Base-by-base conservation (phyloP, 2,888 invertebrate species). In the Meganola albula region DNA sequence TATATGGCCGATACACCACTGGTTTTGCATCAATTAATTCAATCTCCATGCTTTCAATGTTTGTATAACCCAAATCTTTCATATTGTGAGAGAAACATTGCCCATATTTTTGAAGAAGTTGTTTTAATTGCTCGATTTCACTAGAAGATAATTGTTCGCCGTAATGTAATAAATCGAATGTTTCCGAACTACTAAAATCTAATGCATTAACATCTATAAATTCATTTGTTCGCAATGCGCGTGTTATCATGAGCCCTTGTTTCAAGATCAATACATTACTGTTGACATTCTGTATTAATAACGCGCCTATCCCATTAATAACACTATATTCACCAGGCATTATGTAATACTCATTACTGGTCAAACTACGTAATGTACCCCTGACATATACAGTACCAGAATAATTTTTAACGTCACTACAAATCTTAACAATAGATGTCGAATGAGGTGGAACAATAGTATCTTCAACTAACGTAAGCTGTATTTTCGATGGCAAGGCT, bases 1-100 rank as follows among this genome's bases (percentile, higher is more conserved):
- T 11, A 16, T 27, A 27, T 4, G 27, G 27, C 1, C 27, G 2
- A 18, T 27, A 27, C 1, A 27, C 27, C 1, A 27, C 27, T 2
- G 27, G 27, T 8, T 8, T 2, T 9, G 9, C 10, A 11, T 18
- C 27, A 9, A 3, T 18, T n/a, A 27, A 11, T n/a, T 27, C 27
- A 4, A 27, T 27, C 2, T 5, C 9, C 27, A 27, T 27, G 7
- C 18, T 6, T 9, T 8, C 11, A 2, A 10, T 8, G 7, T 10
- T 14, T 2, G 16, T 27, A 3, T n/a, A 27, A 3, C 27, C 27
- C 3, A 27, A 10, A 10, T 27, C 27, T 5, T 10, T 4, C 11
- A 27, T 11, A 16, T 10, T 10, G 6, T 4, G 9, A 5, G 23
- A 10, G 10, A 21, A 10, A 23, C 23, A 23, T 23, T 23, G 10